Evolutionary conservation across 1,140 invertebrate species (phyloP), one percentile per base, ranked within the genome.

Genomic region (Triops longicaudatus): DNA sequence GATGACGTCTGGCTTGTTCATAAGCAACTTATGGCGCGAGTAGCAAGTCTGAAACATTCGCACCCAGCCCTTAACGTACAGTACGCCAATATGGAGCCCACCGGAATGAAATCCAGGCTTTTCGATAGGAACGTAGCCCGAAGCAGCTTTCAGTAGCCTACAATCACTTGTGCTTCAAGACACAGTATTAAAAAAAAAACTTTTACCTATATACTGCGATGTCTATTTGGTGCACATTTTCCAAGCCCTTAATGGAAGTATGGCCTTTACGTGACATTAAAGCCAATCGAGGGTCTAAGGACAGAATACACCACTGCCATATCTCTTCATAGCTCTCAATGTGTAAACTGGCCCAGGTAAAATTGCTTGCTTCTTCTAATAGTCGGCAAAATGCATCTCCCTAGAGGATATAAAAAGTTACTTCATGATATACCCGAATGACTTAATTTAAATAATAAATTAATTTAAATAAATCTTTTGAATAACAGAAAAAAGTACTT

Each of bases 401-500:
- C 50, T 63, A 63, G 10, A n/a, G 6, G 22, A 2, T 63, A 6
- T 63, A 17, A 7, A n/a, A n/a, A n/a, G n/a, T n/a, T n/a, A n/a
- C n/a, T n/a, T n/a, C n/a, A n/a, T n/a, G n/a, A n/a, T n/a, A n/a
- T n/a, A n/a, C n/a, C n/a, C n/a, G n/a, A n/a, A n/a, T n/a, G n/a
- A n/a, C n/a, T n/a, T n/a, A n/a, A n/a, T n/a, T n/a, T n/a, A n/a
- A n/a, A n/a, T n/a, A n/a, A n/a, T n/a, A n/a, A n/a, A n/a, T n/a
- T n/a, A n/a, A n/a, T n/a, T n/a, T n/a, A n/a, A n/a, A n/a, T n/a
- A n/a, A n/a, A n/a, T n/a, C n/a, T n/a, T n/a, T n/a, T n/a, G n/a
- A n/a, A 37, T 37, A 4, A 37, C 31, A 7, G 31, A 37, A 44
- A 44, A 44, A n/a, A 9, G 63, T 82, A 87, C 86, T 85, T 88